Conservation (phyloP, 1,140 invertebrate species). For the Saccostrea echinata region DNA sequence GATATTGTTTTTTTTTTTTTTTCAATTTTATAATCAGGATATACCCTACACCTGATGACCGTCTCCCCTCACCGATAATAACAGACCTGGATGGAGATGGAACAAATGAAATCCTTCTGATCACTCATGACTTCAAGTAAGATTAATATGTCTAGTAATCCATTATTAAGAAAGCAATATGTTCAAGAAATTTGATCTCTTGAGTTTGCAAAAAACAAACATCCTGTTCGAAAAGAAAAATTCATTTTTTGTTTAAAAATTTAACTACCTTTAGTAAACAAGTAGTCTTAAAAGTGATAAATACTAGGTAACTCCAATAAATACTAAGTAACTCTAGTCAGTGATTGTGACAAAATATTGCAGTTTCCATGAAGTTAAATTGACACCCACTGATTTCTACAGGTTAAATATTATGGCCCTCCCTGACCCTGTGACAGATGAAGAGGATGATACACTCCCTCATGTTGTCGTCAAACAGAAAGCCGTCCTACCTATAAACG, state of each 20-base stretch:
- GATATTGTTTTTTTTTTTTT: background rate
- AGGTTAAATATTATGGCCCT: slow-evolving; percentile 67
- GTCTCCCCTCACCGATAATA: slow-evolving; percentile 67
- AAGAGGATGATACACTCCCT: slow-evolving; percentile 68
- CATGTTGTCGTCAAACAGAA: slow-evolving; percentile 70
- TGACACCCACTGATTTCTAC: background rate
- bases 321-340: too few species aligned
- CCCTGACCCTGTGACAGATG: slow-evolving; percentile 52
- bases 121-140: slow-evolving; percentile 67
- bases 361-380: too few species aligned
- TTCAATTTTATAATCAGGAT: slow-evolving; percentile 53
- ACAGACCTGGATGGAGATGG: slow-evolving; percentile 75
- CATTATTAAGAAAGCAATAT: too few species aligned
- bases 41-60: slow-evolving; percentile 66
- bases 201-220: too few species aligned
- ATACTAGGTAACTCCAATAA: too few species aligned
- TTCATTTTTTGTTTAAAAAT: too few species aligned
- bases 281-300: too few species aligned
- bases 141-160: background rate
- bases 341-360: too few species aligned
- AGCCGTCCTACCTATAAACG: slow-evolving; percentile 58
- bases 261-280: too few species aligned
- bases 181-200: too few species aligned
- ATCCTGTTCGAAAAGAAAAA: too few species aligned
- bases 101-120: slow-evolving; percentile 72